Conservation (phyloP, 2,888 invertebrate genomes). For the Brachypalpus laphriformis region DNA sequence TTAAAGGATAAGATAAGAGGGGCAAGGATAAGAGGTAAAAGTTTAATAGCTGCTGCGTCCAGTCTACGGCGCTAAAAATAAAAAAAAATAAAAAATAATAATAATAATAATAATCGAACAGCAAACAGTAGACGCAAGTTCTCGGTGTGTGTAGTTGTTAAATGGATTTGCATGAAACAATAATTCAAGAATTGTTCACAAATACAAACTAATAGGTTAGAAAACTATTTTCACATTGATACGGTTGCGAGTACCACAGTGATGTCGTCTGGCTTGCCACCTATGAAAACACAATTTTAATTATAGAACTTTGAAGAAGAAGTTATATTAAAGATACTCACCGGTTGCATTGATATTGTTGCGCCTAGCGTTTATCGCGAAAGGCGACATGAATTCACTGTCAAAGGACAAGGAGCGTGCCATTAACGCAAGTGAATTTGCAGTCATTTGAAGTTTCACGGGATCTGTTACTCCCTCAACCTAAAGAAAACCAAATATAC, state of each 20-base stretch:
- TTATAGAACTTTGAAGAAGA: not conserved
- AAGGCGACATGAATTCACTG: constrained; percentile 97
- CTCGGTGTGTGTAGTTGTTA: constrained; percentile 3
- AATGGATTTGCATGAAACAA: constrained; percentile 49
- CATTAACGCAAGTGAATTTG: constrained; percentile 97
- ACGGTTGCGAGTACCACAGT: constrained; percentile 98
- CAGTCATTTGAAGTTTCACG: constrained; percentile 92
- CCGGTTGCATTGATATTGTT: constrained; percentile 97
- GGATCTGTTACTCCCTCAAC: constrained; percentile 89
- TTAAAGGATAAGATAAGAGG: not conserved
- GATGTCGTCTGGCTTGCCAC: constrained; percentile 99
- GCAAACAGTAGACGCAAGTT: constrained; percentile 24
- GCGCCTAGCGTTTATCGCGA: constrained; percentile 95
- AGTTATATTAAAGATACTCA: constrained; percentile 81
- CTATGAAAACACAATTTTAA: constrained; percentile 83
- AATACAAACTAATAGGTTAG: constrained; percentile 46
- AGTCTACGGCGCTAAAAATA: constrained; percentile 31
- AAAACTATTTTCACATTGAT: constrained; percentile 85
- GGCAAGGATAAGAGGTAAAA: not conserved
- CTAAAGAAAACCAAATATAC: constrained; percentile 75
- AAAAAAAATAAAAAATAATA: not conserved
- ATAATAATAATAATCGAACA: too few relatives aligned
- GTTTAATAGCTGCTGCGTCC: constrained; percentile 21
- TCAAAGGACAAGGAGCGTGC: constrained; percentile 97
- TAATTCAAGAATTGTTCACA: constrained; percentile 29